Base-by-base conservation (phyloP, 2,888 invertebrate species). In the Mythimna pallens region DNA sequence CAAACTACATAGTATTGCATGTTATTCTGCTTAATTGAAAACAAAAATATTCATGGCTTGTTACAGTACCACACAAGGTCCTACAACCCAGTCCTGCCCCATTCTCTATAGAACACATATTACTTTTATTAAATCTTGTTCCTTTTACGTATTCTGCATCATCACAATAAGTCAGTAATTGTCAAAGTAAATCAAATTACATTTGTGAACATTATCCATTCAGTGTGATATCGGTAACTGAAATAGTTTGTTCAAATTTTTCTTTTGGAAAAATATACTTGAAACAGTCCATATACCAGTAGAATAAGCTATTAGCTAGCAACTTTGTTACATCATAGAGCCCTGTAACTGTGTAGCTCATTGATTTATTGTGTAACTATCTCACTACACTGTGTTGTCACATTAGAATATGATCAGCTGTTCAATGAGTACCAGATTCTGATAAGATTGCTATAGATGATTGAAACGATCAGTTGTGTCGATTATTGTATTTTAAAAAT, bases 341-440 rank as follows among this genome's bases (percentile, higher is more conserved):
- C 20, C n/a, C 12, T 30, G 20, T 66, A 40, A 47, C 22, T 47
- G 20, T 61, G 20, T 43, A n/a, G 12, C 3, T 52, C 10, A 47
- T 30, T n/a, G 8, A 54, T 36, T 8, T 12, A 8, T 40, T 65
- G 43, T 65, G 22, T 68, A 43, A 36, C 50, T 17, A 12, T 12
- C 12, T 17, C 25, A 57, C 25, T 52, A 17, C n/a, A 36, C 7
- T 3, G 30, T 58, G 22, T 22, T 58, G 47, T 40, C 30, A 65
- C 20, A 50, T 75, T 47, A 50, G 12, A 58, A 69, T 43, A 64
- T 30, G 43, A 55, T 59, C 68, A 80, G 71, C 65, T 69, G 68
- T 59, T 65, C 36, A 25, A 52, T 67, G 55, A 61, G 12, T 55
- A 57, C 30, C 3, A 65, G 40, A 67, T 64, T 73, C 66, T 55